Evolutionary conservation across 2,888 invertebrate species (phyloP).

Genomic region (Cetonia aurata): DNA sequence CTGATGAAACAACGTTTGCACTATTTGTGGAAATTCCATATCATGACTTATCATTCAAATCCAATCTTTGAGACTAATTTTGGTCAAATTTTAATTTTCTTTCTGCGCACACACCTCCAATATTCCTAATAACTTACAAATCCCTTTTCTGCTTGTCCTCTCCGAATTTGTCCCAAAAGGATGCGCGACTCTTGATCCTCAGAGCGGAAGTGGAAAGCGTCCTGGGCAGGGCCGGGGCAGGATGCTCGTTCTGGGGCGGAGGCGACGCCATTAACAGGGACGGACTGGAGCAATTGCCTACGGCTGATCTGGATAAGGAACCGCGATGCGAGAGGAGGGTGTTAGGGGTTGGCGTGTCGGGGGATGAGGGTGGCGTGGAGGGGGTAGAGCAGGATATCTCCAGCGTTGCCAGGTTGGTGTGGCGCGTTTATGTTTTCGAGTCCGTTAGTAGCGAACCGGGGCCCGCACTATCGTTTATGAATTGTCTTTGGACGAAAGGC

Average conservation of each 20-base stretch:
- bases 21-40: too few relatives aligned
- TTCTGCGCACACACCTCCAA: too few relatives aligned
- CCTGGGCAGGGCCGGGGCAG: slow-evolving; percentile 64
- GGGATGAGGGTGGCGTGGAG: slow-evolving; percentile 55
- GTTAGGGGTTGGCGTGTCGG: slow-evolving; percentile 57
- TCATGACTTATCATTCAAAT: too few relatives aligned
- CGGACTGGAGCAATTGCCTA: slow-evolving; percentile 70
- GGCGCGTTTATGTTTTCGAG: slow-evolving; percentile 11
- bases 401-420: slow-evolving; percentile 60
- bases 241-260: slow-evolving; percentile 65
- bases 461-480: not conserved
- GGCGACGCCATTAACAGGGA: slow-evolving; percentile 71
- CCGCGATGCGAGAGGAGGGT: slow-evolving; percentile 59
- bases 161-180: slow-evolving; percentile 90
- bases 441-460: slow-evolving; percentile 10
- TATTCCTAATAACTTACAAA: slow-evolving; percentile 71
- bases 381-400: slow-evolving; percentile 51
- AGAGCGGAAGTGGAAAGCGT: slow-evolving; percentile 81
- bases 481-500: not conserved
- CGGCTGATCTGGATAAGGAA: slow-evolving; percentile 61
- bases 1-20: too few relatives aligned
- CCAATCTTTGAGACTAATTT: too few relatives aligned
- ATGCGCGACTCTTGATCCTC: slow-evolving; percentile 80
- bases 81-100: too few relatives aligned
- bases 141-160: slow-evolving; percentile 77